Percentiles rank a stretch among this genome's conserved stretches.
phyloP scores from a whole-genome alignment of 2,797 vertebrate species.

The Pristis pectinata region DNA sequence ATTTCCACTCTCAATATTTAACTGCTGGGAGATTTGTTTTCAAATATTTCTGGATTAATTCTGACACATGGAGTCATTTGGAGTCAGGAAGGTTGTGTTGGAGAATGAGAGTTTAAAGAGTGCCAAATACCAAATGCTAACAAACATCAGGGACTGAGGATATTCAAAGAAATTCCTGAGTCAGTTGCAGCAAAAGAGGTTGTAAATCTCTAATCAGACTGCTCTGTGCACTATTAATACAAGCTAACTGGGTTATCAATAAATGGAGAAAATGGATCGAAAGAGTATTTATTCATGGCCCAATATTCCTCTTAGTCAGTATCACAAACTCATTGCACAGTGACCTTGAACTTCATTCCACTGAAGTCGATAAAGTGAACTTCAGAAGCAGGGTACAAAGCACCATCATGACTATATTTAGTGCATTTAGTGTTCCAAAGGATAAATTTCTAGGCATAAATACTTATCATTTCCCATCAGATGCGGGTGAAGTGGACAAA shows the following conservation, averaged over 20 bases:
- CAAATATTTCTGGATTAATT: background rate
- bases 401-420: too few relatives aligned
- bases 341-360: too few relatives aligned
- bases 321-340: too few relatives aligned
- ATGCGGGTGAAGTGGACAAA: background rate
- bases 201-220: background rate
- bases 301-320: too few relatives aligned
- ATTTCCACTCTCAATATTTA: background rate
- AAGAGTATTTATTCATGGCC: background rate
- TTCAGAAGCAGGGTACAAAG: too few relatives aligned
- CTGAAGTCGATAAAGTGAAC: too few relatives aligned
- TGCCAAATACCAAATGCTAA: background rate
- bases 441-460: too few relatives aligned
- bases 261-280: background rate
- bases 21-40: background rate
- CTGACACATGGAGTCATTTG: background rate
- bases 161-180: background rate
- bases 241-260: background rate
- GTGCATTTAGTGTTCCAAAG: too few relatives aligned
- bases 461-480: background rate
- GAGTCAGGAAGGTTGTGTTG: background rate
- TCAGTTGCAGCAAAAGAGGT: background rate
- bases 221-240: background rate
- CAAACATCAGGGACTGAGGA: background rate
- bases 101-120: background rate